Evolutionary conservation across 1,140 invertebrate species (phyloP).

Genomic region (Trichonephila clavipes): DNA sequence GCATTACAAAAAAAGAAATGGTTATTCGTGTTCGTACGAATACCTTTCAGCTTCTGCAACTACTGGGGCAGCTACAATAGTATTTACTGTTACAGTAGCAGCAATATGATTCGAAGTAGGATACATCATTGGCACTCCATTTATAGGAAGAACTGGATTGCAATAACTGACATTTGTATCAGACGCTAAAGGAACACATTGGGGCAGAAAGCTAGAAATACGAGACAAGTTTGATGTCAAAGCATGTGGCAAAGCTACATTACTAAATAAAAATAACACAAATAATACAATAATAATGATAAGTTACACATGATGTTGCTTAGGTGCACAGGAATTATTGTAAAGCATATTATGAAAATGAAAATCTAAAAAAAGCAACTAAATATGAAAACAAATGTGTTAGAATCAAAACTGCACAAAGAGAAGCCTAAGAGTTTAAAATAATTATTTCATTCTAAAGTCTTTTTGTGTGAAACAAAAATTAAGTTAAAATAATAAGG

Average conservation of each 20-base stretch:
- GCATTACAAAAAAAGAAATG: too few species aligned
- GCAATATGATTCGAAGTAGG: not conserved
- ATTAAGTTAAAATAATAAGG: too few species aligned
- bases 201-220: slow-evolving; percentile 33
- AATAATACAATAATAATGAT: not conserved
- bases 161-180: not conserved
- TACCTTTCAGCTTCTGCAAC: slow-evolving; percentile 24
- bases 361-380: too few species aligned
- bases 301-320: too few species aligned
- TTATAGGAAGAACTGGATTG: not conserved
- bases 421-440: too few species aligned
- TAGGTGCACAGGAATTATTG: too few species aligned
- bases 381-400: too few species aligned
- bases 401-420: too few species aligned
- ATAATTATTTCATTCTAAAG: too few species aligned
- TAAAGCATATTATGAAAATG: too few species aligned
- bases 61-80: not conserved
- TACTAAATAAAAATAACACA: not conserved
- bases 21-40: too few species aligned
- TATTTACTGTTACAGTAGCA: not conserved
- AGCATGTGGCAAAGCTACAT: slow-evolving; percentile 34
- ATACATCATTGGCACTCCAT: not conserved
- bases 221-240: slow-evolving; percentile 41
- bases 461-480: too few species aligned
- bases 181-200: not conserved